These are phyloP conservation scores for Hassar affinis DNA, from an alignment of 2,113 vertebrate species.

Conservation along the genomic window DNA sequence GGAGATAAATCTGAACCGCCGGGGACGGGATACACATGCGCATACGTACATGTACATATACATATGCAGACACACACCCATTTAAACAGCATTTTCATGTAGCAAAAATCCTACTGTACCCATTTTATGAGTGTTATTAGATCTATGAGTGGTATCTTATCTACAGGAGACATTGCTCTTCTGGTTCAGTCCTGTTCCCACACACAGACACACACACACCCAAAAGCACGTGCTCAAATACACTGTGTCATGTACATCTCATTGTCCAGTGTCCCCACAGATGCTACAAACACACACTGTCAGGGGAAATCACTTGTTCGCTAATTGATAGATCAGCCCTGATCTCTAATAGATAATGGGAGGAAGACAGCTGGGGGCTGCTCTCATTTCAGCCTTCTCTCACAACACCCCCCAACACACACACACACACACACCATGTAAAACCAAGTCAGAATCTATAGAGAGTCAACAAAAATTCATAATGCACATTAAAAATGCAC, in stretches of 20 bases:
- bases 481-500: not conserved
- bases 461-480: not conserved
- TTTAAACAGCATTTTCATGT: not conserved
- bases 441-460: not conserved
- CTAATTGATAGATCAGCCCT: slow-evolving; percentile 79
- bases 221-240: not conserved
- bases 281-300: slow-evolving; percentile 38
- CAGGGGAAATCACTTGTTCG: slow-evolving; percentile 74
- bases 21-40: not conserved
- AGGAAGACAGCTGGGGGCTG: slow-evolving; percentile 67
- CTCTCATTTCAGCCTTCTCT: slow-evolving; percentile 27
- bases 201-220: slow-evolving; percentile 1
- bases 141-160: not conserved
- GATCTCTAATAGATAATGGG: slow-evolving; percentile 76
- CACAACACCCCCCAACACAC: not conserved
- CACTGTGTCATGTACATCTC: not conserved
- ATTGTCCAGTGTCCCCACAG: slow-evolving; percentile 63
- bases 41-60: not conserved
- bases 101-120: not conserved
- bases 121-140: not conserved
- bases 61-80: not conserved
- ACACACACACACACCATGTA: not conserved
- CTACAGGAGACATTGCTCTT: not conserved
- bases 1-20: slow-evolving; percentile 53
- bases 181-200: not conserved